Evolutionary conservation across 2,797 vertebrate genomes (phyloP), one percentile per base, ranked within the genome.

Genomic region (Poliocrania exsul): DNA sequence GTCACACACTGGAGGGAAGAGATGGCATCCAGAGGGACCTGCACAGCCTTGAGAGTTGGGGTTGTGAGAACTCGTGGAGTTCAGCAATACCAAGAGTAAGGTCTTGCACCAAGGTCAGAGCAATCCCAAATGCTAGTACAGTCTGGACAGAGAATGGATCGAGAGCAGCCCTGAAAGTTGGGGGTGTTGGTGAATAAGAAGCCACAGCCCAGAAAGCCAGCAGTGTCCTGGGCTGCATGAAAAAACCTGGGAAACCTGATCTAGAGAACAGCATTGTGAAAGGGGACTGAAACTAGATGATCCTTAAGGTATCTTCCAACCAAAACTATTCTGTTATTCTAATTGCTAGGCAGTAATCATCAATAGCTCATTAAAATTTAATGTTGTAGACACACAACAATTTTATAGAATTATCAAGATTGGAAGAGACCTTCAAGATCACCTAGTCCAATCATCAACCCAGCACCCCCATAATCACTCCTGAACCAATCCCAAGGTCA

Each of bases 171-270:
- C 26, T 24, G 47, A 79, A 56, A 37, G 9, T 35, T 53, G 9
- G 13, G 13, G 2, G 1, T 42, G 4, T 4, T 37, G 29, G 16
- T 14, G 18, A 13, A 21, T 60, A 4, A n/a, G 56, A 65, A 7
- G 8, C 5, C 66, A 16, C 19, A 42, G 5, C 11, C 23, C 46
- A 42, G 16, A 60, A 72, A 66, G 18, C 1, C 73, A 66, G 15
- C 31, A 0, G 0, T 37, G 7, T 6, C 44, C n/a, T 7, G 6
- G 14, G 1, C 7, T 51, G 21, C 50, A 23, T 28, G 16, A 20
- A 53, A 37, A 50, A 35, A 2, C 1, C 7, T 16, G 6, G 9
- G 19, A 51, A 53, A 25, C 4, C 2, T 60, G 28, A 16, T 19
- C 11, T n/a, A 29, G 26, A 37, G 23, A 13, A 8, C 4, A 47